Evolutionary conservation across 2,888 invertebrate species (phyloP).

Genomic region (Allophyes oxyacanthae): DNA sequence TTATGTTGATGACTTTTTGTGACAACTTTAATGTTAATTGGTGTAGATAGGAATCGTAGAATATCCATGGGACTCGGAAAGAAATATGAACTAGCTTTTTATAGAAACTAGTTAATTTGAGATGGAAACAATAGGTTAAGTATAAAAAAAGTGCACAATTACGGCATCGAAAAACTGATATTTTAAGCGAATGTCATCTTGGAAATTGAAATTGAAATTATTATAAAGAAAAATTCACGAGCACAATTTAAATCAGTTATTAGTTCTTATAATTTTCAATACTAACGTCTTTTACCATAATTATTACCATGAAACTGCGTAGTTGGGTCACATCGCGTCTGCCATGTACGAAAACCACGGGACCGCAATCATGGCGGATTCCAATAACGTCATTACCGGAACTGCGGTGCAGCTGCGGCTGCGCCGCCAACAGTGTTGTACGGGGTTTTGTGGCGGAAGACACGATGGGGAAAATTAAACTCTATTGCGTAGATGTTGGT

Average conservation of each 20-base stretch:
- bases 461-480: slow-evolving; percentile 12
- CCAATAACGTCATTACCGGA: slow-evolving; percentile 66
- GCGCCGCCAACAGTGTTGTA: slow-evolving; percentile 37
- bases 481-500: background rate
- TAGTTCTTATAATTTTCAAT: too few relatives aligned
- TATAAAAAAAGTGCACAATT: too few relatives aligned
- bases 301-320: slow-evolving; percentile 30
- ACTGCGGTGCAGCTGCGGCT: slow-evolving; percentile 49
- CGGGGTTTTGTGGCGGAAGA: slow-evolving; percentile 43
- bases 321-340: slow-evolving; percentile 15
- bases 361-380: slow-evolving; percentile 68
- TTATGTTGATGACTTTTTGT: slow-evolving; percentile 17
- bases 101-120: too few relatives aligned
- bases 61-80: background rate
- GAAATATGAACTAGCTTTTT: too few relatives aligned
- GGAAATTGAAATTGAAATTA: too few relatives aligned
- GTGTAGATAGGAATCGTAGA: slow-evolving; percentile 1
- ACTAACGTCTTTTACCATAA: background rate
- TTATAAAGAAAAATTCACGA: too few relatives aligned
- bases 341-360: slow-evolving; percentile 51
- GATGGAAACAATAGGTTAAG: too few relatives aligned
- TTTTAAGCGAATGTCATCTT: too few relatives aligned
- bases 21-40: slow-evolving; percentile 6
- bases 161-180: too few relatives aligned
- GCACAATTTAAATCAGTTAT: too few relatives aligned